Percentiles rank a stretch among this genome's conserved stretches.
Evolutionary conservation across 2,797 vertebrate genomes (phyloP).

Genomic region (Diplodus puntazzo): DNA sequence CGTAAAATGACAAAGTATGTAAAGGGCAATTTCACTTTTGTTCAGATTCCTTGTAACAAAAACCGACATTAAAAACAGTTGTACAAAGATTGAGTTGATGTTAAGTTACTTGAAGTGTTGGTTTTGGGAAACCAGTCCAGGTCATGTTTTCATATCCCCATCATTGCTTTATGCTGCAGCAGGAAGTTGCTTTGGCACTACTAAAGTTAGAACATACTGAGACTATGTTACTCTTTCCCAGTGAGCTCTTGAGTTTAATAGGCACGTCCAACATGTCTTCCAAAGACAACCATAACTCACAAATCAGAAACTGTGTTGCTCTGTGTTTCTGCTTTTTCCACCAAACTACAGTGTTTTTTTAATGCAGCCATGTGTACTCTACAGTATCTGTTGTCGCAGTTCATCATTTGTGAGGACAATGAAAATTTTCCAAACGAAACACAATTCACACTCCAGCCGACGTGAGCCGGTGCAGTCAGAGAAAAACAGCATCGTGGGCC

Average conservation of each 20-base stretch:
- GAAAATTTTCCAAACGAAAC: conserved; percentile 24
- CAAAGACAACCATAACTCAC: conserved; percentile 26
- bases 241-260: conserved; percentile 38
- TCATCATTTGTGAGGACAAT: conserved; percentile 14
- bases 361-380: not conserved
- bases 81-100: not conserved
- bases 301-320: conserved; percentile 16
- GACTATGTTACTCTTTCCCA: conserved; percentile 43
- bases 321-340: not conserved
- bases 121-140: not conserved
- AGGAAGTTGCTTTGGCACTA: conserved; percentile 27
- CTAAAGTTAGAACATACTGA: conserved; percentile 13
- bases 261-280: conserved; percentile 14
- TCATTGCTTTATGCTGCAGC: conserved; percentile 7
- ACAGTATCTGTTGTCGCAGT: not conserved
- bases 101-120: conserved; percentile 9
- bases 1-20: not conserved
- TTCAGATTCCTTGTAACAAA: conserved; percentile 1
- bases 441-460: not conserved
- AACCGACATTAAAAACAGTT: not conserved
- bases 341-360: conserved; percentile 1
- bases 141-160: conserved; percentile 31
- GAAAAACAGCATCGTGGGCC: conserved; percentile 49
- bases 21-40: not conserved
- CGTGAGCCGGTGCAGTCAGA: conserved; percentile 22